Base-by-base conservation (phyloP, 2,797 vertebrate genomes). In the Prunella strophiata region DNA sequence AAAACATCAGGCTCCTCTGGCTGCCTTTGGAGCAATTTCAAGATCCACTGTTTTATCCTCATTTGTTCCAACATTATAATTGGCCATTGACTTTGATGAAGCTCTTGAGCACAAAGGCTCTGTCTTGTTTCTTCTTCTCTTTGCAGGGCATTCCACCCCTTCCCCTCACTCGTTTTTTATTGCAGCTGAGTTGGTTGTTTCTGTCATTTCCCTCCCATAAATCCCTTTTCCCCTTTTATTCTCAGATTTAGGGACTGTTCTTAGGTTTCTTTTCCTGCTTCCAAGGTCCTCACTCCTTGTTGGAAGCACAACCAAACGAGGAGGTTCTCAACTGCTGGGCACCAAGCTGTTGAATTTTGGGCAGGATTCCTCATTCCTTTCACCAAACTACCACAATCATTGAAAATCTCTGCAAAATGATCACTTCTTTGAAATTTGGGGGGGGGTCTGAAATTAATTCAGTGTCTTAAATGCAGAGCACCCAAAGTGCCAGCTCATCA, bases 11-110 rank as follows among this genome's bases (percentile, higher is more conserved):
- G 72, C 70, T 85, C 58, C 94, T 93, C 93, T 95, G 89, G 22
- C 91, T 92, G 95, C 89, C 85, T 79, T 50, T 96, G 94, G 96
- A 94, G 81, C 66, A 16, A 20, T 79, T 96, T 95, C 94, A 93
- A 91, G 85, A 76, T 36, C n/a, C 65, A 48, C 72, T 61, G 23
- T 94, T 94, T 89, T 89, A 88, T 88, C 85, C 91, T 87, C 76
- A 36, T 94, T 96, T 94, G 61, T 93, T 88, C 70, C 91, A 80
- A 36, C 10, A 10, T 88, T 85, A 2, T 84, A 93, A 93, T 94
- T 93, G 87, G 55, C 43, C 70, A 8, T 38, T 85, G 88, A 84
- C 92, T 86, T 94, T 95, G 96, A 96, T 84, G 71, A 92, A 91
- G 91, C 76, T 90, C 62, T 82, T 61, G 71, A 87, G 77, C 67